phyloP scores from a whole-genome alignment of 1,140 invertebrate genomes.

The Scylla paramamosain region DNA sequence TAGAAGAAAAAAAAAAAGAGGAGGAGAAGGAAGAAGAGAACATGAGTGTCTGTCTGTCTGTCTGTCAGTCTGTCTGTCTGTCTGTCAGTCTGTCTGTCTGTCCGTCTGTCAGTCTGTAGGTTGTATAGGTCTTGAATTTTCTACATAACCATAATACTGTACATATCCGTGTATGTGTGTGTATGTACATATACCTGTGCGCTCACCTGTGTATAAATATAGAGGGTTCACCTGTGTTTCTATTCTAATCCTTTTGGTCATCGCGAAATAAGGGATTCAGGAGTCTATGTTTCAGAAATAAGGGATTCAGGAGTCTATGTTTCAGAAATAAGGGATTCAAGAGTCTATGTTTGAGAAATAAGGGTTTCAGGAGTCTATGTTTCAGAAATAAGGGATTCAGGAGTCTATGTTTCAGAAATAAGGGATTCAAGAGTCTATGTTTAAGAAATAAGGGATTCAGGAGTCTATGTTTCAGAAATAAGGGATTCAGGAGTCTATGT shows the following conservation, averaged over 20 bases:
- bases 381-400: no score
- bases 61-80: neutral
- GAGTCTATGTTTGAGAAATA: no score
- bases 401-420: no score
- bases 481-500: no score
- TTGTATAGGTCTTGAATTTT: neutral
- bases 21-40: neutral
- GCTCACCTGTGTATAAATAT: neutral
- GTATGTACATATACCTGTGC: neutral
- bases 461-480: no score
- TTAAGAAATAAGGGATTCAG: no score
- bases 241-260: neutral
- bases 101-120: neutral
- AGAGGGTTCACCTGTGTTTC: neutral
- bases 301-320: no score
- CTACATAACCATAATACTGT: conserved; percentile 5
- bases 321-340: no score
- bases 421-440: no score
- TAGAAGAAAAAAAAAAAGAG: neutral
- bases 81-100: conserved; percentile 1
- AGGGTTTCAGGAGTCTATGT: no score
- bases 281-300: no score
- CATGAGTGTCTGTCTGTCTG: neutral
- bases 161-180: conserved; percentile 4
- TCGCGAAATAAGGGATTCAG: no score